Base-by-base conservation (phyloP, 1,140 invertebrate species). In the Bacillus rossius region DNA sequence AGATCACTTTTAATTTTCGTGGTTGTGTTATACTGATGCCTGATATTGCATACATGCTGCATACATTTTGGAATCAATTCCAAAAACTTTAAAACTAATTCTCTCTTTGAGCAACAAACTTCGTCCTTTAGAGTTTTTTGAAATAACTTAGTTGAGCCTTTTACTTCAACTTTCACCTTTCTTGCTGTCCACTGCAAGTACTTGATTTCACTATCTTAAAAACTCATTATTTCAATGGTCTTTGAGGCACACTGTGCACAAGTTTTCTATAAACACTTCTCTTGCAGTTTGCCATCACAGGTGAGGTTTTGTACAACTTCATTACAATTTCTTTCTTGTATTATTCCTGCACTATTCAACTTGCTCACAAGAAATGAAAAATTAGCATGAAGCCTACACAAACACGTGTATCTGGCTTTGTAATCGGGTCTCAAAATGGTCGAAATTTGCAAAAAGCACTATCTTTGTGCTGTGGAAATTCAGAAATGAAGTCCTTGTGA, bases 1-100 rank as follows among this genome's bases (percentile, higher is more conserved):
- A 59, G 7, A 51, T 57, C 51, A 8, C 51, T 20, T 29, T 25
- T 52, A 22, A 47, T 22, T 29, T 54, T 42, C 23, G 50, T 53
- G 17, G 25, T 47, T 10, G 45, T 26, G 4, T 25, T 19, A n/a
- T 57, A 37, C 22, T 57, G 50, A 52, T 52, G 29, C 20, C 25
- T 26, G 22, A 25, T 52, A 29, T 38, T 43, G 19, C 34, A 20
- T 23, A 55, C 23, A 17, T 55, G 52, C 22, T 23, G 26, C 17
- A 38, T 20, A 38, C 50, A 17, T 55, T 55, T 55, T 23, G 43
- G 43, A 20, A 45, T 19, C 5, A 45, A 45, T 20, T 45, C 43
- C 17, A 19, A 20, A 20, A 45, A 45, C 13, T 45, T 45, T 19
- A 20, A 19, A 20, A 45, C 23, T 45, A 45, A 25, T 45, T 45